Evolutionary conservation across 2,888 invertebrate genomes (phyloP), one percentile per base, ranked within the genome.

Genomic region (Brachyopa scutellaris): DNA sequence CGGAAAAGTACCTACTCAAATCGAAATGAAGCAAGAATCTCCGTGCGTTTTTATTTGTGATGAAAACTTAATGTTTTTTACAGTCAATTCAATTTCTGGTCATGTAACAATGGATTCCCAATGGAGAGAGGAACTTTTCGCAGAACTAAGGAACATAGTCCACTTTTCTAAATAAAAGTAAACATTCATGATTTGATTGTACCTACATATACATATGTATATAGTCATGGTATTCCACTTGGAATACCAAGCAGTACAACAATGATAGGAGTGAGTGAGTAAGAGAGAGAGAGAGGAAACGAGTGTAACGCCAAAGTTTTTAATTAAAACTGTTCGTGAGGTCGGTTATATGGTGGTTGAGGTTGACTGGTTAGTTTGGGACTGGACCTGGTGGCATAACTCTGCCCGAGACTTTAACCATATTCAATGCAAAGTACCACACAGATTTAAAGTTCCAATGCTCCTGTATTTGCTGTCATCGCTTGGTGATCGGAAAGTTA

Each of bases 241-340:
- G 61, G 66, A 66, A 72, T 72, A 53, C 59, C 31, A 72, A 78
- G 36, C 42, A 70, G 47, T 15, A 26, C 26, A 36, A 42, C 23
- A 59, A 23, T 53, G 36, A 38, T 13, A 17, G 13, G 7, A 13
- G n/a, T n/a, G n/a, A n/a, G n/a, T 9, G 19, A n/a, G 38, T 31
- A 6, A 42, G 17, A 49, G 55, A 55, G 19, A 21, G 26, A 26
- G 9, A 17, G 23, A 29, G 29, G n/a, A 31, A 8, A 13, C n/a
- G 40, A 40, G 36, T 26, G 29, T 26, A 36, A 31, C n/a, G 66
- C 15, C 33, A 76, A 80, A 82, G 80, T 82, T 82, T 80, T 82
- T 82, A 82, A 82, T 82, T 82, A 82, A 82, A 82, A 76, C 70
- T 69, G 70, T 70, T 82, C 69, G 64, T 69, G 59, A 64, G 62